Conservation (phyloP, 2,888 invertebrate genomes). For the Drosophila borborema region DNA sequence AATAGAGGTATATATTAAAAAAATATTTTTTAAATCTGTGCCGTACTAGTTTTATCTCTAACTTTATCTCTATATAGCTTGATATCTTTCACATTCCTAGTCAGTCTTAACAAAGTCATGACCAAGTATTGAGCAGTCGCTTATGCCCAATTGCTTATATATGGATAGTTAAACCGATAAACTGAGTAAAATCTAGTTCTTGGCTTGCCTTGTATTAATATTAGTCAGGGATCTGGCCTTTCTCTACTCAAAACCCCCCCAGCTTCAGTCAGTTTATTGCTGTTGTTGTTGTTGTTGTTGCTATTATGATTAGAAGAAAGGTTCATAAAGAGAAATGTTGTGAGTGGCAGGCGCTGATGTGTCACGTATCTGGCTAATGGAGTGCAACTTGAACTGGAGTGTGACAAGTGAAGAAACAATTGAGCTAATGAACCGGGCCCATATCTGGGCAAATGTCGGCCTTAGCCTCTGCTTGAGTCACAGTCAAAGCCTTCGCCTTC, state of each 20-base stretch:
- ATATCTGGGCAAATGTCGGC: slow-evolving; percentile 2
- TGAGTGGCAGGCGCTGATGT: slow-evolving; percentile 42
- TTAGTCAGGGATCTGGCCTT: neutral
- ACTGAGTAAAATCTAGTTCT: neutral
- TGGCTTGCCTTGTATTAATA: neutral
- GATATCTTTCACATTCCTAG: neutral
- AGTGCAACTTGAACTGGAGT: slow-evolving; percentile 63
- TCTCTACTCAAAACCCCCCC: neutral
- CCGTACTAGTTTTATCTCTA: no score
- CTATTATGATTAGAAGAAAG: neutral
- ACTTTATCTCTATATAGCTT: no score
- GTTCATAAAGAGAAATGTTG: slow-evolving; percentile 6
- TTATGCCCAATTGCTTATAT: neutral
- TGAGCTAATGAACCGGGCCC: slow-evolving; percentile 33
- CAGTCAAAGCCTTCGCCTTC: slow-evolving; percentile 6
- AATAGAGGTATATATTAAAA: no score
- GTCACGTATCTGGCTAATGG: slow-evolving; percentile 66
- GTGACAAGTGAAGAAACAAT: slow-evolving; percentile 47
- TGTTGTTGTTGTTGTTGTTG: neutral
- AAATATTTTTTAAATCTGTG: no score
- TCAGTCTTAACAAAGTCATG: neutral
- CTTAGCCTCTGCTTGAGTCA: neutral
- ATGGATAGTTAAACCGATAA: neutral
- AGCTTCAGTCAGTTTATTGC: neutral
- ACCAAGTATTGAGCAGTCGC: neutral